These are phyloP conservation scores for Phocides pigmalion DNA, from an alignment of 1,140 invertebrate species.

Conservation along the genomic window DNA sequence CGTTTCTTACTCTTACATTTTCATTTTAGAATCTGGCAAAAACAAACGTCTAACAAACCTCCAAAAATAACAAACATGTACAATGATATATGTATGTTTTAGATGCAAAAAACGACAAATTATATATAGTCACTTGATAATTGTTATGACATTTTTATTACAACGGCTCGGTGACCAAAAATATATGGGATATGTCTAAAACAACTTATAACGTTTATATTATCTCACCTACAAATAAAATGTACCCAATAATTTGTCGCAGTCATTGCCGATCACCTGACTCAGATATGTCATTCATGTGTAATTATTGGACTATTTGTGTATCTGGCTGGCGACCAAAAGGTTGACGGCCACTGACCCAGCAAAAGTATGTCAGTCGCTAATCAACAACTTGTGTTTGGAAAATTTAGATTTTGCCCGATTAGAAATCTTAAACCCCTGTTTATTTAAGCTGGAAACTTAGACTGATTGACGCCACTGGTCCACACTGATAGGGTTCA, in stretches of 20 bases:
- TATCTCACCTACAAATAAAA: neutral
- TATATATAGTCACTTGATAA: neutral
- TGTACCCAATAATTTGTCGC: neutral
- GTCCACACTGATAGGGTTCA: neutral
- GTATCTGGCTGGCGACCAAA: conserved; percentile 21
- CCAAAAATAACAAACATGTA: too few species aligned
- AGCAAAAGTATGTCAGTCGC: conserved; percentile 22
- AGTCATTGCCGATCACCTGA: conserved; percentile 12
- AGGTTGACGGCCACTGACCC: conserved; percentile 23
- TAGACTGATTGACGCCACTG: neutral
- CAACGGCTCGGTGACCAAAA: neutral
- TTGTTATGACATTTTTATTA: neutral
- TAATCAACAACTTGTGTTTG: conserved; percentile 21
- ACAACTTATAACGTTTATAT: too few species aligned
- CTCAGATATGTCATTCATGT: conserved; percentile 16
- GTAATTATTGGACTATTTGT: conserved; percentile 9
- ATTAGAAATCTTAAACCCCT: conserved; percentile 11
- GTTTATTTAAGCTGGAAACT: neutral
- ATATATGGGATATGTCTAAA: too few species aligned
- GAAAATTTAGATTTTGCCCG: conserved; percentile 23
- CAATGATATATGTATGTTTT: neutral
- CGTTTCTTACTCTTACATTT: too few species aligned
- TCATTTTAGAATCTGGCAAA: too few species aligned
- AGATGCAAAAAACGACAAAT: neutral
- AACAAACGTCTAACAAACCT: too few species aligned